Evolutionary conservation across 2,888 invertebrate genomes (phyloP).

Genomic region (Chymomyza amoena): DNA sequence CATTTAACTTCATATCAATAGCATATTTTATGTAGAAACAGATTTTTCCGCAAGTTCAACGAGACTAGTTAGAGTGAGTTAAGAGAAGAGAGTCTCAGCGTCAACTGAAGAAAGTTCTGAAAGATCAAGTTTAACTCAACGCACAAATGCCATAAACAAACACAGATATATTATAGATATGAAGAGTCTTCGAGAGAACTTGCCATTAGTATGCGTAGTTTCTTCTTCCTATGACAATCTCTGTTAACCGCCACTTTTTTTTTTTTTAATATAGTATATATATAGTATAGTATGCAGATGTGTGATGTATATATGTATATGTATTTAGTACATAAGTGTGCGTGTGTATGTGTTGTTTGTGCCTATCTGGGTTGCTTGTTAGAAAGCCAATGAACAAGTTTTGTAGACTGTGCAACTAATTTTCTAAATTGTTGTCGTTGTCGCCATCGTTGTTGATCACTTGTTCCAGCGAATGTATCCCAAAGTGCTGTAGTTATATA

Average conservation of each 20-base stretch:
- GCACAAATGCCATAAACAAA: not conserved
- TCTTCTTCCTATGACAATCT: not conserved
- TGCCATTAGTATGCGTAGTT: constrained; percentile 21
- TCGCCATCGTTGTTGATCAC: constrained; percentile 31
- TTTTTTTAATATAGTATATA: not conserved
- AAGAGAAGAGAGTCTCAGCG: too few relatives aligned
- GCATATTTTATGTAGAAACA: too few relatives aligned
- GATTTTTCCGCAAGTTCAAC: too few relatives aligned
- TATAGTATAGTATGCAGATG: constrained; percentile 42
- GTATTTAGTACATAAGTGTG: too few relatives aligned
- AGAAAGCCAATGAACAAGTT: constrained; percentile 71
- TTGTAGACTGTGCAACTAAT: constrained; percentile 63
- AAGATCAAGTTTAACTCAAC: not conserved
- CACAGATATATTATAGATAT: not conserved
- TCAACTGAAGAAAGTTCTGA: not conserved
- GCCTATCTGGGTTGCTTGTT: constrained; percentile 26
- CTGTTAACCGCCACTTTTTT: constrained; percentile 28
- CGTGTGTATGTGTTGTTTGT: not conserved
- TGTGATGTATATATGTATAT: not conserved
- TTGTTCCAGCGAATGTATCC: constrained; percentile 40
- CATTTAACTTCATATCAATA: too few relatives aligned
- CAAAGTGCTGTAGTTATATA: not conserved
- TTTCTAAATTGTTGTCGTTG: constrained; percentile 59
- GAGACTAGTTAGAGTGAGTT: too few relatives aligned
- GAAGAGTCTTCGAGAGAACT: not conserved